These are phyloP conservation scores for Empis stercorea DNA, from an alignment of 2,888 invertebrate genomes.

Conservation along the genomic window DNA sequence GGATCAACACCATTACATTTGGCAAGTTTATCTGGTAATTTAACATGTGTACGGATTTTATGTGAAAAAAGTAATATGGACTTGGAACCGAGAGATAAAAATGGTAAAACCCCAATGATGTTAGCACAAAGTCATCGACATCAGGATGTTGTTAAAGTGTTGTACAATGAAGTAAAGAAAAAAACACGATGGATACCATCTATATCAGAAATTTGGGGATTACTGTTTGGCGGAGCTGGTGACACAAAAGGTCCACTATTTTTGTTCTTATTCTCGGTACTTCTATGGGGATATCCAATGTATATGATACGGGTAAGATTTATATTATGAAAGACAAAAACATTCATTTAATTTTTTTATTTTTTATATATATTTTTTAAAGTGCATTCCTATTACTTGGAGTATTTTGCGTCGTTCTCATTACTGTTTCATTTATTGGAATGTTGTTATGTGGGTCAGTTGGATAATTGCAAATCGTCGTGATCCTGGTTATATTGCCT, in stretches of 20 bases:
- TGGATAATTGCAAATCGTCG: constrained; percentile 80
- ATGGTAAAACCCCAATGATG: constrained; percentile 84
- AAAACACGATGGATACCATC: constrained; percentile 78
- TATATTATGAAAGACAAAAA: constrained; percentile 10
- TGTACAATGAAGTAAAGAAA: constrained; percentile 70
- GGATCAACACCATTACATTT: constrained; percentile 85
- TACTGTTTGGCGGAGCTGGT: constrained; percentile 81
- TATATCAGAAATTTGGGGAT: constrained; percentile 74
- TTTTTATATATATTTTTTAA: constrained; percentile 22
- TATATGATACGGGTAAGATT: constrained; percentile 64
- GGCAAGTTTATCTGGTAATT: constrained; percentile 77
- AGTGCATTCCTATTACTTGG: constrained; percentile 86
- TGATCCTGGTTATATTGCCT: constrained; percentile 80
- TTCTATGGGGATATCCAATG: constrained; percentile 90
- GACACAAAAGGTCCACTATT: constrained; percentile 80
- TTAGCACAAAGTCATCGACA: constrained; percentile 81
- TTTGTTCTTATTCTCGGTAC: constrained; percentile 71
- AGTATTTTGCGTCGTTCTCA: constrained; percentile 73
- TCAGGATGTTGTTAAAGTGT: constrained; percentile 65
- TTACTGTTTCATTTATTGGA: constrained; percentile 83
- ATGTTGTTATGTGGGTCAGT: constrained; percentile 84
- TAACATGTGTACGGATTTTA: constrained; percentile 71
- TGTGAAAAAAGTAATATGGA: constrained; percentile 87
- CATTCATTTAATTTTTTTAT: neutral
- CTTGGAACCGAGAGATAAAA: constrained; percentile 75